Base-by-base conservation (phyloP, 1,140 invertebrate genomes). In the Mesaphorura yosii region DNA sequence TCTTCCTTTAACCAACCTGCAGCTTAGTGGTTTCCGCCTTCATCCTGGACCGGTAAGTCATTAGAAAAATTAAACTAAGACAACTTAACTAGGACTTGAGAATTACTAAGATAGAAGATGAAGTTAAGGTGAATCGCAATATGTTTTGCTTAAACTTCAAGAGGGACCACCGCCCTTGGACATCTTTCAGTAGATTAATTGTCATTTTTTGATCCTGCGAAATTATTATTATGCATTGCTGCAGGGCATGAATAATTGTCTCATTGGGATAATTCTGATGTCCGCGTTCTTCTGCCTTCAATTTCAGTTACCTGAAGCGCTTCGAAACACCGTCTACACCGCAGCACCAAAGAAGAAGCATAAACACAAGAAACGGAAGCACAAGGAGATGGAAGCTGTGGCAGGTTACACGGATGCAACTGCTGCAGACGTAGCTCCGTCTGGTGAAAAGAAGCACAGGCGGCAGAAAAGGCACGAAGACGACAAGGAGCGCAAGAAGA, bases 291-390 rank as follows among this genome's bases (percentile, higher is more conserved):
- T n/a, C n/a, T n/a, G n/a, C n/a, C n/a, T n/a, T n/a, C 25, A 23
- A n/a, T 46, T 28, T 19, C 29, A 48, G 46, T 20, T 48, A 48
- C 29, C 46, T 39, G 40, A 34, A 65, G 88, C 84, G 72, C 97
- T 55, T 92, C 93, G 22, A 91, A 96, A 71, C 91, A 87, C 90
- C 67, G 82, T 91, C 62, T 92, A 86, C 73, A 85, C 89, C 66
- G 82, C 86, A 60, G 86, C 89, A 51, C 82, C 85, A 61, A 88
- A 88, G 68, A 92, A 92, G 72, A 93, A 91, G 69, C 87, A 84
- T 65, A 88, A 90, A 71, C 87, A 94, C 65, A 94, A 96, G 75
- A 92, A 93, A 67, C 88, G 92, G 67, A 90, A 92, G 74, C 84
- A 90, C 64, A 87, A 90, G 73, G 81, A 84, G 59, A 84, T 83